Conservation (phyloP, 2,888 invertebrate genomes). For the Aspidiotus rigidus region DNA sequence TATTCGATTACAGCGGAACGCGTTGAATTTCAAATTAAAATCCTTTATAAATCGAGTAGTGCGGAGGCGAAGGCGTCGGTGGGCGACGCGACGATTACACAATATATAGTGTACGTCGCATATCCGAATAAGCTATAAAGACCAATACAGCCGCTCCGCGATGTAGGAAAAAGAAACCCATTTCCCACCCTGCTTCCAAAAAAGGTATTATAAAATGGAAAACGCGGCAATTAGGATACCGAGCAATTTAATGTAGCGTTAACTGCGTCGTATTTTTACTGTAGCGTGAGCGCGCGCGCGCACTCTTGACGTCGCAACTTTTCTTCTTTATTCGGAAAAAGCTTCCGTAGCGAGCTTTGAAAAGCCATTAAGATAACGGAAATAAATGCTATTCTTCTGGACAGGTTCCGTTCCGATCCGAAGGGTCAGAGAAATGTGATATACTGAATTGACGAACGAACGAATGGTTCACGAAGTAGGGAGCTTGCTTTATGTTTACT, state of each 20-base stretch:
- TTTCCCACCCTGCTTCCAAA: neutral
- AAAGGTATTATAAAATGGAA: slow-evolving; percentile 26
- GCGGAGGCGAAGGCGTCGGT: neutral
- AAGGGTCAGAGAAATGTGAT: slow-evolving; percentile 32
- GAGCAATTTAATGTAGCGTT: slow-evolving; percentile 30
- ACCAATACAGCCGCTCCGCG: neutral
- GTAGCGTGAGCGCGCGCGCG: slow-evolving; percentile 5
- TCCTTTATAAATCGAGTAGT: neutral
- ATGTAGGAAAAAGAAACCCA: slow-evolving; percentile 5
- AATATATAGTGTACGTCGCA: neutral
- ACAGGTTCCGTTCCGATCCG: slow-evolving; percentile 23
- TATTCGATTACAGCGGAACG: slow-evolving; percentile 4
- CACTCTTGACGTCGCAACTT: slow-evolving; percentile 10
- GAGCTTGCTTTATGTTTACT: slow-evolving; percentile 5
- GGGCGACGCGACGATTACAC: neutral
- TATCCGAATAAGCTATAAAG: neutral
- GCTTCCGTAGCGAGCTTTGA: slow-evolving; percentile 19
- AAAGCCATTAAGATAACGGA: slow-evolving; percentile 32
- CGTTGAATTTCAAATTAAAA: slow-evolving; percentile 4
- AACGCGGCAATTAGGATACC: slow-evolving; percentile 31
- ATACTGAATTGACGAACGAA: slow-evolving; percentile 13
- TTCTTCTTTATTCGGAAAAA: slow-evolving; percentile 18
- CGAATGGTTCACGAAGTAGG: slow-evolving; percentile 29
- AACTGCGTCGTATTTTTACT: slow-evolving; percentile 29
- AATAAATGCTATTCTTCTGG: slow-evolving; percentile 24